Evolutionary conservation across 2,888 invertebrate species (phyloP), one percentile per base, ranked within the genome.

Genomic region (Hylaea fasciaria): DNA sequence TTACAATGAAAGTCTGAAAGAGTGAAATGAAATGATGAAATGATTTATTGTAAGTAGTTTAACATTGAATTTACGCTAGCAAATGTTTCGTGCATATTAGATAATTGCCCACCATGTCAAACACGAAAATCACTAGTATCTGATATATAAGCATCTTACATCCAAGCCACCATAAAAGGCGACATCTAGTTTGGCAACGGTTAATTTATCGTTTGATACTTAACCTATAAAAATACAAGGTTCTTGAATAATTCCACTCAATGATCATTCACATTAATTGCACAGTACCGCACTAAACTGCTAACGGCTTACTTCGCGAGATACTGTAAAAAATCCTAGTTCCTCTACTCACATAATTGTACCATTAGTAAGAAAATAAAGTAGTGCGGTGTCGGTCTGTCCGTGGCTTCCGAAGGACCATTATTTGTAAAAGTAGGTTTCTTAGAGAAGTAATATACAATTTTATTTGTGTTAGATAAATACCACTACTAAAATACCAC

Each of bases 351-450:
- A 64, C 22, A 49, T 64, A 64, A 64, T 64, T 64, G 53, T 50
- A 49, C 63, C 59, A 59, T 64, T 64, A 59, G 49, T 53, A 53
- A 45, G 63, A 52, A 55, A 59, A 57, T 64, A 64, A 58, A 59
- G 53, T 56, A 35, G 39, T 39, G 16, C 32, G 1, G 46, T 56
- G 45, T 41, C 11, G 12, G 44, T 40, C 29, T 56, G 22, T 52
- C 48, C 22, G 47, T 47, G 56, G 61, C 44, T 56, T 56, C 39
- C 46, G 37, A 16, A 17, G 46, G 22, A 50, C 56, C 56, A 48
- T 56, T 61, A 39, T 55, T 56, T 52, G 44, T 52, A 17, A 50
- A 54, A 28, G n/a, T 13, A 14, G 53, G 16, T 9, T 28, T 47
- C 37, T 44, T 35, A 9, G 29, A 29, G 32, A 35, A 41, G 32